Base-by-base conservation (phyloP, 2,797 vertebrate genomes). In the Cuculus canorus region DNA sequence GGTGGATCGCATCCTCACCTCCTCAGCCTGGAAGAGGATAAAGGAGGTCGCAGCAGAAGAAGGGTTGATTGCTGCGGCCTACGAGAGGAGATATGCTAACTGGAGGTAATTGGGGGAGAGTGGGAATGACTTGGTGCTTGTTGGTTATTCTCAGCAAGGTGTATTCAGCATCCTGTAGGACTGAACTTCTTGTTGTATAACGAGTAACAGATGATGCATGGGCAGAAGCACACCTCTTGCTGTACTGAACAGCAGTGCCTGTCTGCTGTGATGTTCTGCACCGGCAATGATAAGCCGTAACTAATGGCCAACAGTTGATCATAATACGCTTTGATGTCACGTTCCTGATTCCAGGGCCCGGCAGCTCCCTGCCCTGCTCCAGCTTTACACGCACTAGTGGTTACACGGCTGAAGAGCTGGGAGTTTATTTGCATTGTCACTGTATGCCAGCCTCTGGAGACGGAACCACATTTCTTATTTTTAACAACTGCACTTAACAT, bases 21-120 rank as follows among this genome's bases (percentile, higher is more conserved):
- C 97, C 53, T 86, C 91, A 0, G 98, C 98, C 2, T 99, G 98
- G 99, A 98, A 96, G 73, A 98, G 90, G 53, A 98, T 99, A 96
- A 99, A 99, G 71, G 97, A 97, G 54, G 93, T 98, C 15, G 98
- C 98, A 0, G 98, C 98, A 5, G 96, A 98, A 77, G 98, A 98
- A 69, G 98, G 98, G 13, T 95, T 99, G 69, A 85, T 98, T 35
- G 98, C 98, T 45, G 98, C 97, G 15, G 98, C 98, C 57, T 99
- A 98, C 28, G 98, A 99, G 95, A 98, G 97, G 48, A 95, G 84
- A 75, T 97, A 97, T 48, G 98, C 98, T 41, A 98, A 95, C 80
- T 98, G 98, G 98, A 99, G 98, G 98, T 98, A 77, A 95, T 53
- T 56, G 43, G 39, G 53, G 13, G 23, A 48, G 50, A 72, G 7